Evolutionary conservation across 92 coral and sea anemone species (phyloP).

Genomic region (Porites divaricata): DNA sequence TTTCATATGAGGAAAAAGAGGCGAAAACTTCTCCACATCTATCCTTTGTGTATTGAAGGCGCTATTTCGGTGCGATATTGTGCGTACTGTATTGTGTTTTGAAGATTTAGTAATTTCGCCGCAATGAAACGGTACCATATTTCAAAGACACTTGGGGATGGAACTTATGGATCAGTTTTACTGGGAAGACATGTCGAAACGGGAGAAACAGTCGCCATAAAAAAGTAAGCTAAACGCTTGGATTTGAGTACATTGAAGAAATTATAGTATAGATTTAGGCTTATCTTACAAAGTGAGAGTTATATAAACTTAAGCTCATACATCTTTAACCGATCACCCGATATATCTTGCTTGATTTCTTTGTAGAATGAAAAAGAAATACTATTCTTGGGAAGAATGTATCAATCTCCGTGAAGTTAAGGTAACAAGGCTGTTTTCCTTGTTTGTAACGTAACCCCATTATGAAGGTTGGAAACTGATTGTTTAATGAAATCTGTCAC

Average conservation of each 20-base stretch:
- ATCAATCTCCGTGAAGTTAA: slow-evolving; percentile 95
- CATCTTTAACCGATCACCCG: neutral
- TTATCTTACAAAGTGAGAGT: too few relatives aligned
- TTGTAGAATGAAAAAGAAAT: slow-evolving; percentile 94
- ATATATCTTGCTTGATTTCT: neutral
- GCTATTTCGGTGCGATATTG: slow-evolving; percentile 18
- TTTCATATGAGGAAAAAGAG: slow-evolving; percentile 30
- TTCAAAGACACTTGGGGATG: slow-evolving; percentile 87
- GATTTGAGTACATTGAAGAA: too few relatives aligned
- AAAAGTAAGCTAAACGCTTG: slow-evolving; percentile 69
- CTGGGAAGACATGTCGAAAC: slow-evolving; percentile 92
- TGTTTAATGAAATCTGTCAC: neutral
- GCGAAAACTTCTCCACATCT: slow-evolving; percentile 15
- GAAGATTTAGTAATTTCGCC: neutral
- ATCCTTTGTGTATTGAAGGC: neutral
- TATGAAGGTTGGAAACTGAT: neutral
- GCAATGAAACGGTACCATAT: slow-evolving; percentile 91
- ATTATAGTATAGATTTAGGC: too few relatives aligned
- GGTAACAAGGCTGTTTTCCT: slow-evolving; percentile 50
- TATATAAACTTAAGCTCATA: too few relatives aligned
- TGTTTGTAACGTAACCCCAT: neutral
- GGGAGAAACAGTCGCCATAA: slow-evolving; percentile 97
- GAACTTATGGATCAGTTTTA: slow-evolving; percentile 94
- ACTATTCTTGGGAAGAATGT: slow-evolving; percentile 97
- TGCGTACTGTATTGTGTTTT: slow-evolving; percentile 14